Percentiles rank a stretch among this genome's conserved stretches.
These are phyloP conservation scores for Monochamus alternatus DNA, from an alignment of 2,888 invertebrate genomes.

Conservation along the genomic window DNA sequence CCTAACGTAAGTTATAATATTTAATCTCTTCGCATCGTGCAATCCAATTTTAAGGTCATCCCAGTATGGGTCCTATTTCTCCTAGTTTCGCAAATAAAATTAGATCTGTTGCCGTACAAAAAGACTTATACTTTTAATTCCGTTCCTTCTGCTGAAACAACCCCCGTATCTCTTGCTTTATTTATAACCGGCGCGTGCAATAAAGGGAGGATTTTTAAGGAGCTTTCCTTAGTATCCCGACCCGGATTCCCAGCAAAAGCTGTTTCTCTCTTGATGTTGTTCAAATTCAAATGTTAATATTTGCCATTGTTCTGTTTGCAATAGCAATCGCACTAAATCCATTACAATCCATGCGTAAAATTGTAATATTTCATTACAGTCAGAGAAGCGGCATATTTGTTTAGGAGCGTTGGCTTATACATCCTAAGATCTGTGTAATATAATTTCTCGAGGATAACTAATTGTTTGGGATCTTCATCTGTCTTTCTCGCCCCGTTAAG, in stretches of 20 bases:
- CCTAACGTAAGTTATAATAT: too few relatives aligned
- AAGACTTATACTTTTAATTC: slow-evolving; percentile 32
- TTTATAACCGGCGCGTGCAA: slow-evolving; percentile 26
- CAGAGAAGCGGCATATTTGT: slow-evolving; percentile 23
- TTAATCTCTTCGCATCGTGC: too few relatives aligned
- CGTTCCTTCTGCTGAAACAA: slow-evolving; percentile 21
- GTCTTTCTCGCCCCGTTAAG: background rate
- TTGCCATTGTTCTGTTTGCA: slow-evolving; percentile 34
- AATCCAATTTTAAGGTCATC: too few relatives aligned
- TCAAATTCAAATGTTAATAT: slow-evolving; percentile 28
- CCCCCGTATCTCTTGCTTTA: slow-evolving; percentile 5
- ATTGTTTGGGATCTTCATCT: background rate
- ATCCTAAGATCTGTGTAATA: slow-evolving; percentile 23
- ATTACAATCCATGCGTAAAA: slow-evolving; percentile 38
- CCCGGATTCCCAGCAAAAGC: background rate
- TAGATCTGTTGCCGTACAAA: background rate
- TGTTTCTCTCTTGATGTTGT: slow-evolving; percentile 14
- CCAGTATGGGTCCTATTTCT: too few relatives aligned
- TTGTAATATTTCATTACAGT: slow-evolving; percentile 34
- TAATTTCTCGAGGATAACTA: slow-evolving; percentile 2
- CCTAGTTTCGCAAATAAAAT: background rate
- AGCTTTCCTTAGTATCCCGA: background rate
- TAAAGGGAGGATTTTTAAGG: slow-evolving; percentile 14
- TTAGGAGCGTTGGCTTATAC: slow-evolving; percentile 26
- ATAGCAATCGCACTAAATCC: slow-evolving; percentile 25